These are phyloP conservation scores for Hypselothyrea guttata DNA, from an alignment of 2,888 invertebrate species.

Conservation along the genomic window DNA sequence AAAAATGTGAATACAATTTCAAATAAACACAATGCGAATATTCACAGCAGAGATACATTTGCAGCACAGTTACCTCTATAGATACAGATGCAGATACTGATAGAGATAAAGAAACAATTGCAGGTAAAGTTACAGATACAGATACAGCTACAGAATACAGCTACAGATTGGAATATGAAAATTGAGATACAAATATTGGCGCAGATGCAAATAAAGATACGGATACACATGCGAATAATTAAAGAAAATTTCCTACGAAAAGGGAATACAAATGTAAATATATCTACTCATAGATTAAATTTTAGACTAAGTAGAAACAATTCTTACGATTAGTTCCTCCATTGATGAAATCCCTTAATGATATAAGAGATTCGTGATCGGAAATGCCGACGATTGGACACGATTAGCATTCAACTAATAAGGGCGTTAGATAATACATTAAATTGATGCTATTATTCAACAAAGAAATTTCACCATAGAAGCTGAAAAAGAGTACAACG, in stretches of 20 bases:
- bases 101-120: not conserved
- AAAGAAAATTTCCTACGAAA: constrained; percentile 1
- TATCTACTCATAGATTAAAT: no score
- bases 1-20: constrained; percentile 33
- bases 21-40: constrained; percentile 10
- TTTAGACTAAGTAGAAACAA: no score
- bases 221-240: not conserved
- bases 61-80: not conserved
- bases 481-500: not conserved
- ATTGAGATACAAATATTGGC: no score
- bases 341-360: constrained; percentile 25
- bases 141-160: not conserved
- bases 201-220: not conserved
- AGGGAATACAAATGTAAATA: no score
- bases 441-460: no score
- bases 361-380: constrained; percentile 27
- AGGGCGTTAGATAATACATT: constrained; percentile 18
- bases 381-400: constrained; percentile 34
- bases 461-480: no score
- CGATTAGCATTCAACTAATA: constrained; percentile 35
- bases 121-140: not conserved
- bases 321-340: constrained; percentile 5
- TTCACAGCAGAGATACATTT: constrained; percentile 1
- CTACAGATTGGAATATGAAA: not conserved
- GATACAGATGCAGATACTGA: constrained; percentile 2